Base-by-base conservation (phyloP, 2,888 invertebrate species). In the Acanthopleura granulata region DNA sequence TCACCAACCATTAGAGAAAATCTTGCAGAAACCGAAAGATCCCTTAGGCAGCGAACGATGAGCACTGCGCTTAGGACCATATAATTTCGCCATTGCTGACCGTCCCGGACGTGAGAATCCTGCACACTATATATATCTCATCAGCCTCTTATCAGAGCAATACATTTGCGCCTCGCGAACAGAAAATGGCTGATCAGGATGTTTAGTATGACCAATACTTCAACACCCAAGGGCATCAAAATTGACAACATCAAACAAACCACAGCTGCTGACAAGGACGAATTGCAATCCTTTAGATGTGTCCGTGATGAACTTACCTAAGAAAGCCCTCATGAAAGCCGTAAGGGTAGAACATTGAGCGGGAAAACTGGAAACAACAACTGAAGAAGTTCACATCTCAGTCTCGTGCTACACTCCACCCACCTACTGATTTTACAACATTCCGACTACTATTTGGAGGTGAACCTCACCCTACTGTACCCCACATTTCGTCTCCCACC, bases 121-220 rank as follows among this genome's bases (percentile, higher is more conserved):
- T 27, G 78, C 77, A 25, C 83, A 82, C 62, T 83, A 77, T 29
- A 76, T 29, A 76, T 85, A 72, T 81, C 82, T 16, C 73, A 80
- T 40, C 78, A 80, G 22, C 79, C 79, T 50, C 74, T 50, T 27
- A 51, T 61, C 40, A 49, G 22, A 66, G n/a, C 9, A 40, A n/a
- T 3, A 40, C 14, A 25, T 22, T 57, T 9, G n/a, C n/a, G 11
- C 49, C 74, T 6, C 69, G 49, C 40, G 57, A 74, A 40, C 51
- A 72, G 61, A 30, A 74, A 30, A 29, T 75, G n/a, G 73, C 74
- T 25, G 79, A 79, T n/a, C 70, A 76, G 50, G 75, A 79, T 75
- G 74, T 79, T 27, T 76, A 77, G 66, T 78, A 30, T 78, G n/a
- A 62, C 66, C 3, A 40, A 62, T 25, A 71, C 61, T n/a, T 62